These are phyloP conservation scores for Daboia siamensis DNA, from an alignment of 2,113 vertebrate species.

Conservation along the genomic window DNA sequence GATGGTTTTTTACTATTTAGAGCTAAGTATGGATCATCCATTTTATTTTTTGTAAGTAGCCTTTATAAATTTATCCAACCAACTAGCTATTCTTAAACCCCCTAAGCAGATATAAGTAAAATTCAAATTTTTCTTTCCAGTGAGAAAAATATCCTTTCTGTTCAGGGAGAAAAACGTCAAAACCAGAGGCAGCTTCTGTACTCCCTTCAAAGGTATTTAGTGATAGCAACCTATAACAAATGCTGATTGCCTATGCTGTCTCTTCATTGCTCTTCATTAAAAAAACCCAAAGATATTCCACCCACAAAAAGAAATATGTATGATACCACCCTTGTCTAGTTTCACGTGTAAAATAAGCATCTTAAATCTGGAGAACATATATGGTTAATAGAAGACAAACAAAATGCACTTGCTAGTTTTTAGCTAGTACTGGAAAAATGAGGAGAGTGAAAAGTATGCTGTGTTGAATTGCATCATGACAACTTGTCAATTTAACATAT, in stretches of 20 bases:
- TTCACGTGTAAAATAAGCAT: background rate
- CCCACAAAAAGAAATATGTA: background rate
- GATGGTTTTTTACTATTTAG: no score
- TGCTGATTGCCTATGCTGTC: background rate
- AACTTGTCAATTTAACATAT: background rate
- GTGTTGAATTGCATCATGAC: background rate
- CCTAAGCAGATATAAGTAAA: no score
- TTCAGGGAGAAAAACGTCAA: no score
- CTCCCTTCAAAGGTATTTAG: background rate
- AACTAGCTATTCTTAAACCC: no score
- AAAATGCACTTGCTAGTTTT: background rate
- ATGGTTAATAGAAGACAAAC: background rate
- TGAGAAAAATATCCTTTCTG: no score
- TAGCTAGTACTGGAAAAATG: background rate
- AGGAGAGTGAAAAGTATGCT: background rate
- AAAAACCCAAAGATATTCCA: background rate
- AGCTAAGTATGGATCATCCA: no score
- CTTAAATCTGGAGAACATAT: background rate
- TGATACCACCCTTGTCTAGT: background rate
- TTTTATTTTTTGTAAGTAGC: no score
- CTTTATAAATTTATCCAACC: no score
- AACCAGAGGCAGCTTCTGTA: background rate
- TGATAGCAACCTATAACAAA: background rate
- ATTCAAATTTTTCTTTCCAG: no score
- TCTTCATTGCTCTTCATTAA: background rate